These are phyloP conservation scores for Harmothoe impar DNA, from an alignment of 2,888 invertebrate genomes.

Conservation along the genomic window DNA sequence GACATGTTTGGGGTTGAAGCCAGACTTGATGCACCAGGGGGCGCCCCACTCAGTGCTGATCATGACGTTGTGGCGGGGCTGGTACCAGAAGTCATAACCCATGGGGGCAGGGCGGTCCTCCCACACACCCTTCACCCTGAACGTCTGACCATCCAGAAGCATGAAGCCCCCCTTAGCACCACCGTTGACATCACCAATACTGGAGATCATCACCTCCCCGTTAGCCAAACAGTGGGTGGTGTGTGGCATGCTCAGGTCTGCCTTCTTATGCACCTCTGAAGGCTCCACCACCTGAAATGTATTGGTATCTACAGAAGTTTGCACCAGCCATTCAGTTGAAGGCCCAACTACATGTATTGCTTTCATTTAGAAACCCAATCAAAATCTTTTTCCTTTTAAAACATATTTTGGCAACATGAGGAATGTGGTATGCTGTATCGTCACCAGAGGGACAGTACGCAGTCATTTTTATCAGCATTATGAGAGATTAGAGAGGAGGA, in stretches of 20 bases:
- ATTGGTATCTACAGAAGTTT: too few species aligned
- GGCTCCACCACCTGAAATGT: constrained; percentile 90
- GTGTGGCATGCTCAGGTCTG: constrained; percentile 93
- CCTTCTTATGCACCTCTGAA: constrained; percentile 88
- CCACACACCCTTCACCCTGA: constrained; percentile 87
- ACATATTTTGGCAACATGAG: too few species aligned
- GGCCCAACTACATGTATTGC: too few species aligned
- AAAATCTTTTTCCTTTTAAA: too few species aligned
- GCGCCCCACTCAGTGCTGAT: constrained; percentile 96
- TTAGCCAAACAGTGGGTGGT: constrained; percentile 96
- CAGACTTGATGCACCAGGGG: constrained; percentile 90
- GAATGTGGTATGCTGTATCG: too few species aligned
- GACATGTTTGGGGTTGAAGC: constrained; percentile 86
- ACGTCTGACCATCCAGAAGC: constrained; percentile 91
- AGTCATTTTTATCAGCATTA: too few species aligned
- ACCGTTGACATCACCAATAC: constrained; percentile 94
- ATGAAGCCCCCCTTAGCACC: constrained; percentile 93
- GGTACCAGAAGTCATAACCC: constrained; percentile 99
- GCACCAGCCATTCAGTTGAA: too few species aligned
- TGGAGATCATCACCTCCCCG: constrained; percentile 97
- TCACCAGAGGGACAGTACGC: too few species aligned
- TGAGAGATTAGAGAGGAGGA: too few species aligned
- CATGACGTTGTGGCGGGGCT: constrained; percentile 95
- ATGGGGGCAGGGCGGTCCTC: constrained; percentile 82
- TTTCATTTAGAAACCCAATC: too few species aligned